Percentiles rank a stretch among this genome's conserved stretches.
phyloP scores from a whole-genome alignment of 2,113 vertebrate genomes.

The Mus spicilegus region DNA sequence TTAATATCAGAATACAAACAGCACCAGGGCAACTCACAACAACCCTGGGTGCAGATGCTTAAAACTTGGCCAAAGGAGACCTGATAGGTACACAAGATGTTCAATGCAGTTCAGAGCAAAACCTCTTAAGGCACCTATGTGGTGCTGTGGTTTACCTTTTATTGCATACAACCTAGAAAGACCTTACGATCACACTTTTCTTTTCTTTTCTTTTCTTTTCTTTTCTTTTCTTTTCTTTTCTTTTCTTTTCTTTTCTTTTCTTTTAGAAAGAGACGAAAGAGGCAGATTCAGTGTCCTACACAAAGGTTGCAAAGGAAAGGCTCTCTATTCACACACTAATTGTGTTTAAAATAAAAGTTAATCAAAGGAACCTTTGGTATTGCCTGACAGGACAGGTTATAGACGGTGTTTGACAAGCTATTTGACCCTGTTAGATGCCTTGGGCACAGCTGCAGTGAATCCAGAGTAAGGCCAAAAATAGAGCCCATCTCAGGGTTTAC shows the following conservation, averaged over 20 bases:
- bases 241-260: too few species aligned
- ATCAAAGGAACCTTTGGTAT: neutral
- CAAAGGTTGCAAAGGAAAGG: neutral
- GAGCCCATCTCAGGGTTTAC: neutral
- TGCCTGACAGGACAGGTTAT: neutral
- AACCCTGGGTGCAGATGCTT: neutral
- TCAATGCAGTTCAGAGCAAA: neutral
- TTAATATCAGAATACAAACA: too few species aligned
- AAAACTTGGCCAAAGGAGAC: neutral
- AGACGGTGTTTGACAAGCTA: neutral
- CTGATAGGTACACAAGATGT: neutral
- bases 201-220: neutral
- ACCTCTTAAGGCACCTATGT: neutral
- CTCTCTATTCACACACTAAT: neutral
- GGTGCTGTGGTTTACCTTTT: neutral
- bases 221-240: neutral
- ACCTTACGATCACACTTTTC: neutral
- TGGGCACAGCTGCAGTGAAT: neutral
- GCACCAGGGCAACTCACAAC: too few species aligned
- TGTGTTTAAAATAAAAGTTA: constrained; percentile 58
- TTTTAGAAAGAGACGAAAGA: constrained; percentile 3
- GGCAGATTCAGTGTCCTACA: neutral
- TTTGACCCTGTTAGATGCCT: neutral
- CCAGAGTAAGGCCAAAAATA: constrained; percentile 39
- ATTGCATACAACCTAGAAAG: neutral